Evolutionary conservation across 2,888 invertebrate species (phyloP), one percentile per base, ranked within the genome.

Genomic region (Flabesymbios commensalis): DNA sequence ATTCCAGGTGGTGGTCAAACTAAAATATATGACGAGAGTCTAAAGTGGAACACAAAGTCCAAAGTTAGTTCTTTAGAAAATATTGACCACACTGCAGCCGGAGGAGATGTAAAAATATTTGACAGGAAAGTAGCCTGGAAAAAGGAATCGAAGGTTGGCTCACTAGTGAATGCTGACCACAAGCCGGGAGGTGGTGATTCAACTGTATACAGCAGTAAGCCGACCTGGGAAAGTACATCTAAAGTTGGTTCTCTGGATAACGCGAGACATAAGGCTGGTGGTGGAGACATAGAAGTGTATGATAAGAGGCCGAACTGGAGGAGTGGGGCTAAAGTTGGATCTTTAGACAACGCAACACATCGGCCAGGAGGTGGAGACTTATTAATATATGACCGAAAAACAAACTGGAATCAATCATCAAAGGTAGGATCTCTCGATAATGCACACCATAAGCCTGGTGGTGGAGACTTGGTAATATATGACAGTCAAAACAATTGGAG

Each of bases 201-300:
- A 36, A 36, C 39, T 14, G n/a, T 36, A 36, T 14, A 10, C 39
- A 36, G n/a, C 39, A 10, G n/a, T 36, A 10, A 10, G 10, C n/a
- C n/a, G 39, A 14, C 39, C n/a, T 66, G 64, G 64, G 61, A 64
- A 32, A 61, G 39, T 19, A 56, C 47, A 22, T 70, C 69, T 17
- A 70, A 63, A 48, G 53, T 70, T 19, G 66, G 67, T 2, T 70
- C 69, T 3, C 32, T 70, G 29, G 63, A 65, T 32, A 70, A 70
- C 41, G 54, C 69, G 14, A 62, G 42, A 29, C 66, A 70, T 58
- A 62, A 39, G 22, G 61, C 70, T 24, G 67, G 69, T 24, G 70
- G 70, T 28, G 70, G 70, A 26, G 55, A 60, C 2, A 47, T 39
- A 26, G 61, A 67, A 59, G 63, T 67, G 51, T 51, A n/a, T 45